Base-by-base conservation (phyloP, 2,888 invertebrate genomes). In the Acholoe squamosa region DNA sequence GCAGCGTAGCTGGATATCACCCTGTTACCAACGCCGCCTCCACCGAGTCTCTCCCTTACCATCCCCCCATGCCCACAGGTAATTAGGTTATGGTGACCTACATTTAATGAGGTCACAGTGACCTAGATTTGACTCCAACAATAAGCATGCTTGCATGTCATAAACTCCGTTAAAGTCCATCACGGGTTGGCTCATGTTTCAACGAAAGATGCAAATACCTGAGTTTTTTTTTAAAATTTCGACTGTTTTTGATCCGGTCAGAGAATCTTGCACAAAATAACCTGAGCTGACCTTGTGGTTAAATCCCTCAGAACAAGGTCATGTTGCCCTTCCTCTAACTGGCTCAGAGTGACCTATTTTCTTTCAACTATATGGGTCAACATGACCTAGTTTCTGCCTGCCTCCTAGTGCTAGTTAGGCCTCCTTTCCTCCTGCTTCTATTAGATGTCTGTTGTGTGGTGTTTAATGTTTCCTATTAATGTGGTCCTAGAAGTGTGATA, bases 71-170 rank as follows among this genome's bases (percentile, higher is more conserved):
- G 25, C 71, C 31, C 71, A 71, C 31, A 28, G 28, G 71, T 71
- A 71, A 71, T 71, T n/a, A 71, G 71, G 71, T 25, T 28, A 71
- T 25, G 5, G 28, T 25, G 71, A 71, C 71, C 71, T 28, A 7
- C 71, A 71, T 22, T 22, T 71, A 71, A 71, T 71, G 25, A 71
- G 71, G 71, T 71, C 71, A 71, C 71, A 14, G 28, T 25, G 71
- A 71, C 71, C 71, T 28, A 71, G 14, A 28, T 71, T 28, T 71
- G 1, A 14, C 25, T 28, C 71, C 25, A 14, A 28, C 25, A 16
- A 5, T 71, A 71, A 31, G 71, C 71, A 71, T 28, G 71, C 71
- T 5, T 71, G 71, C 71, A 28, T 28, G 61, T 61, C 43, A 10
- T 43, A n/a, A n/a, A n/a, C n/a, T n/a, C n/a, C 43, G 43, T 43